These are phyloP conservation scores for Pluvialis apricaria DNA, from an alignment of 2,113 vertebrate species.

Conservation along the genomic window DNA sequence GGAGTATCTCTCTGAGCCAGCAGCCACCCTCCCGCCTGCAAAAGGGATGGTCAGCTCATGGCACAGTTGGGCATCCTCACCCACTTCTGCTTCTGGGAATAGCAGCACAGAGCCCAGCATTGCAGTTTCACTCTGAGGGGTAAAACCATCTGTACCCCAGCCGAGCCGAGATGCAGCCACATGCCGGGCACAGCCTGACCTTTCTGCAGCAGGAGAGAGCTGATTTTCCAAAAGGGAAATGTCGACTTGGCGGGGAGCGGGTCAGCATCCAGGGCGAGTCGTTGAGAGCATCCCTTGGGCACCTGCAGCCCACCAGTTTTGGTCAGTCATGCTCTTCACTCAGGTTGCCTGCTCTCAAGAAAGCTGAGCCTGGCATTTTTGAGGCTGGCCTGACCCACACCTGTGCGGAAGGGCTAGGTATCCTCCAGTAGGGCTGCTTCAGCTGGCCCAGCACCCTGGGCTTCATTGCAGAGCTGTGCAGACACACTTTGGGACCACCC, in stretches of 20 bases:
- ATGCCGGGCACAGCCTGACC: not conserved
- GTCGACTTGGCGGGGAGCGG: not conserved
- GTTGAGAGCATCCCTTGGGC: not conserved
- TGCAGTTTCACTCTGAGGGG: not conserved
- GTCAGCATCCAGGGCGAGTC: not conserved
- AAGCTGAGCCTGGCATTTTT: not conserved
- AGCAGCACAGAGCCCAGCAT: not conserved
- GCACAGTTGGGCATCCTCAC: not conserved
- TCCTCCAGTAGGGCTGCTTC: not conserved
- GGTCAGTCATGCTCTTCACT: not conserved
- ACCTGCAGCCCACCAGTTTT: not conserved
- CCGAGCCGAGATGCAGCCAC: not conserved
- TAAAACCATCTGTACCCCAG: not conserved
- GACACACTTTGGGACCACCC: not conserved
- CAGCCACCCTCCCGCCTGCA: not conserved
- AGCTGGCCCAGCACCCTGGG: not conserved
- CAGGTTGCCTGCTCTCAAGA: not conserved
- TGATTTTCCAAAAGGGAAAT: not conserved
- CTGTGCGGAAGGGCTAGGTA: not conserved
- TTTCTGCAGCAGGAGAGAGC: not conserved
- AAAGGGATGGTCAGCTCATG: not conserved
- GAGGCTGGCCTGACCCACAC: not conserved
- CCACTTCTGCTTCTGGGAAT: not conserved
- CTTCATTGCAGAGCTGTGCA: not conserved
- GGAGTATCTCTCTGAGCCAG: not conserved